Conservation (phyloP, 2,113 vertebrate species). For the Motacilla alba region DNA sequence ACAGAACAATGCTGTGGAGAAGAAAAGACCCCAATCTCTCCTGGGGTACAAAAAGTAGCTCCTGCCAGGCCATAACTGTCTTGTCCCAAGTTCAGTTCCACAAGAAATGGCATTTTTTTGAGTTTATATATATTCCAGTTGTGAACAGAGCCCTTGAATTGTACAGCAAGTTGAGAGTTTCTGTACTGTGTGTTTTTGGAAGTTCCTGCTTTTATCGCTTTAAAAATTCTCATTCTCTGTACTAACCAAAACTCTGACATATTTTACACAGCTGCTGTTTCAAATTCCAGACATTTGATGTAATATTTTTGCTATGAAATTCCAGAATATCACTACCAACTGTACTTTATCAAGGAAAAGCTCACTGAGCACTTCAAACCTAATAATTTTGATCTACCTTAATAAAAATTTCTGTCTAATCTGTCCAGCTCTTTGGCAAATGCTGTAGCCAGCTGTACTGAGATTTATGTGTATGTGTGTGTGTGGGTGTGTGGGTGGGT, state of each 20-base stretch:
- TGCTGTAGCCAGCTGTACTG: background rate
- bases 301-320: background rate
- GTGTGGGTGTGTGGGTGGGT: background rate
- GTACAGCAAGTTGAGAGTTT: background rate
- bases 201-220: background rate
- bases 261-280: background rate
- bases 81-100: background rate
- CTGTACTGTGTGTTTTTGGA: background rate
- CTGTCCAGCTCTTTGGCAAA: background rate
- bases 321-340: background rate
- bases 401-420: background rate
- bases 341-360: background rate
- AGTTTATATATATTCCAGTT: background rate
- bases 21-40: background rate
- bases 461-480: fast-evolving
- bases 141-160: background rate
- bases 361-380: background rate
- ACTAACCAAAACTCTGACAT: background rate
- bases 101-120: background rate
- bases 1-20: background rate
- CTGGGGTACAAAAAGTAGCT: background rate
- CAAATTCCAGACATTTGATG: background rate
- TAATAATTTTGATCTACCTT: background rate
- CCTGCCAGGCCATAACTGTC: background rate
- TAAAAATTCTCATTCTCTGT: background rate